phyloP scores from a whole-genome alignment of 2,113 vertebrate species.

The Leucoraja erinaceus region DNA sequence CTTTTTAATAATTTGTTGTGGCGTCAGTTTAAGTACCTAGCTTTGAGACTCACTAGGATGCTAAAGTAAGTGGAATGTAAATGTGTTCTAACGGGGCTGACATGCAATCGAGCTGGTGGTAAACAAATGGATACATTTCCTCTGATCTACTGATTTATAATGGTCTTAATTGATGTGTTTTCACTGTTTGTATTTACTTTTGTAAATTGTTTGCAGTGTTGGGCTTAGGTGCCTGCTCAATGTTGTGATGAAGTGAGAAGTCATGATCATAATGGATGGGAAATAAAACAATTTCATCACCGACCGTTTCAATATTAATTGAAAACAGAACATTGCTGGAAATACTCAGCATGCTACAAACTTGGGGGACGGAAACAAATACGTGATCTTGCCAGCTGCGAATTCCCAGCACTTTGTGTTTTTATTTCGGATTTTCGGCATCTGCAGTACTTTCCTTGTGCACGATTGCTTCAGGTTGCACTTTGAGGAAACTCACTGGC shows the following conservation, averaged over 20 bases:
- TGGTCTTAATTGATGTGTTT: neutral
- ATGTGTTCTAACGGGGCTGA: neutral
- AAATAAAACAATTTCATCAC: neutral
- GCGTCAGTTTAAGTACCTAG: constrained; percentile 6
- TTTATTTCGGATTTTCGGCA: too few species aligned
- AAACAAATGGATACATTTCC: neutral
- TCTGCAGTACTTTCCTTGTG: too few species aligned
- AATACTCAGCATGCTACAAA: too few species aligned
- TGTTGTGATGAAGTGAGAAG: neutral
- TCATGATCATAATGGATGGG: neutral
- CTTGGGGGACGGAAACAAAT: too few species aligned
- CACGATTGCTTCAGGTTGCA: too few species aligned
- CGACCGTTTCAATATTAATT: neutral
- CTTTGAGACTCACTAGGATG: neutral
- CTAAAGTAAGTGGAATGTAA: neutral
- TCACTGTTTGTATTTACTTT: neutral
- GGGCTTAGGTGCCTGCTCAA: neutral
- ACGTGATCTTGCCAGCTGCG: too few species aligned
- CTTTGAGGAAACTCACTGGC: neutral
- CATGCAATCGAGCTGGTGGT: neutral
- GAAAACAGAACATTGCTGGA: too few species aligned
- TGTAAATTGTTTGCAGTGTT: neutral
- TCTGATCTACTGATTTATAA: neutral
- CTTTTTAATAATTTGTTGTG: constrained; percentile 7
- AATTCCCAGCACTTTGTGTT: too few species aligned